Evolutionary conservation across 2,797 vertebrate species (phyloP), one percentile per base, ranked within the genome.

Genomic region (Syngnathus acus): DNA sequence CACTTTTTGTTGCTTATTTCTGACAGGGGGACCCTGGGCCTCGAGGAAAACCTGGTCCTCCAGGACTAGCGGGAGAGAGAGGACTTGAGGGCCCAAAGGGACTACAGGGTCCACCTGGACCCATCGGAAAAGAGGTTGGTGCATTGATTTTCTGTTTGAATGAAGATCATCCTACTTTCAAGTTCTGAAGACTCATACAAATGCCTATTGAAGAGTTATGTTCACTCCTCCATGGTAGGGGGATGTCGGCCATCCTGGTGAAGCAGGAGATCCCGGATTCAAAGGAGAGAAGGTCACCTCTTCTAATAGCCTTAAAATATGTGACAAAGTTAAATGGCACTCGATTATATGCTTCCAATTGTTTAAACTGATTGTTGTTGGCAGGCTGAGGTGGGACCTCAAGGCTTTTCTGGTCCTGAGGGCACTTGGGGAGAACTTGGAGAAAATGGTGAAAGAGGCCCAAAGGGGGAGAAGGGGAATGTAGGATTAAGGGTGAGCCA

Each of bases 401-500:
- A 16, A 6, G 94, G 95, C 51, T 72, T 86, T 61, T 77, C 88
- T 63, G 94, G 94, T 65, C 75, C 62, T 4, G 90, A 93, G 0
- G 95, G 95, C 1, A 76, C 81, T 0, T 90, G 89, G 87, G 93
- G 94, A 57, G 68, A 70, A 10, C 73, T 80, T 0, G 94, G 95
- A 26, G 72, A 85, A 26, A 80, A 73, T 13, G 94, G 95, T 17
- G 69, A 75, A 57, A 88, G 83, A 67, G 93, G 93, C 3, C 71
- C 60, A 13, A 93, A 92, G 72, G 95, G 94, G 60, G 90, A 91
- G 54, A 95, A 93, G 79, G 94, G 94, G 42, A 81, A 89, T 68
- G 73, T 82, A 54, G 94, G 93, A 73, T 81, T 91, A 42, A 73
- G 88, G 91, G 94, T 93, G 75, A 91, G 0, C 39, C 4, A 55